A percentile compares a stretch with the other conserved stretches of the same genome.
These are phyloP conservation scores for Actenoides lindsayi DNA, from an alignment of 2,113 vertebrate genomes.

Conservation along the genomic window DNA sequence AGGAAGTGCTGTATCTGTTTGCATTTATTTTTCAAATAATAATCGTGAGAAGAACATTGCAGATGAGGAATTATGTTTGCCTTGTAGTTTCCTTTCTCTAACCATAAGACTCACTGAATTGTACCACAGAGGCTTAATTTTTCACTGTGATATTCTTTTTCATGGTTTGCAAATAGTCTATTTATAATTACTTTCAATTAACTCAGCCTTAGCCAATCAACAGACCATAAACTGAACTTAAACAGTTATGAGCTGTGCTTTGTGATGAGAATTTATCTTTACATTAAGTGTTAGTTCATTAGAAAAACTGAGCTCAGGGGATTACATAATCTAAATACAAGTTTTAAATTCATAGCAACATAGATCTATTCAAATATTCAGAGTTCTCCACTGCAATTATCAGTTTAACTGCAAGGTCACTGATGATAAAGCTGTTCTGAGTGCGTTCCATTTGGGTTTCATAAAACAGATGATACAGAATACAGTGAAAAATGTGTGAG, in stretches of 20 bases:
- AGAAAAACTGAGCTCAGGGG: conserved; percentile 58
- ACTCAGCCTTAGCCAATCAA: conserved; percentile 69
- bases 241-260: conserved; percentile 67
- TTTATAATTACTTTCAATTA: conserved; percentile 79
- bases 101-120: conserved; percentile 31
- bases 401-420: neutral
- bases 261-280: conserved; percentile 72
- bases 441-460: neutral
- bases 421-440: conserved; percentile 14
- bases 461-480: neutral
- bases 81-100: conserved; percentile 21
- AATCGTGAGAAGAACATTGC: neutral
- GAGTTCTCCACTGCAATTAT: conserved; percentile 6
- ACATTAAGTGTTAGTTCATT: conserved; percentile 74
- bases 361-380: conserved; percentile 47
- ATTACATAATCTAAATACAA: conserved; percentile 60
- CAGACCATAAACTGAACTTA: conserved; percentile 72
- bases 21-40: conserved; percentile 25
- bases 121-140: conserved; percentile 49
- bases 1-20: neutral
- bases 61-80: conserved; percentile 24
- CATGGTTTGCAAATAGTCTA: conserved; percentile 64
- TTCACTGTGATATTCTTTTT: conserved; percentile 60
- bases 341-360: conserved; percentile 50
- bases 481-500: neutral